Base-by-base conservation (phyloP, 1,140 invertebrate species). In the Popillia japonica region DNA sequence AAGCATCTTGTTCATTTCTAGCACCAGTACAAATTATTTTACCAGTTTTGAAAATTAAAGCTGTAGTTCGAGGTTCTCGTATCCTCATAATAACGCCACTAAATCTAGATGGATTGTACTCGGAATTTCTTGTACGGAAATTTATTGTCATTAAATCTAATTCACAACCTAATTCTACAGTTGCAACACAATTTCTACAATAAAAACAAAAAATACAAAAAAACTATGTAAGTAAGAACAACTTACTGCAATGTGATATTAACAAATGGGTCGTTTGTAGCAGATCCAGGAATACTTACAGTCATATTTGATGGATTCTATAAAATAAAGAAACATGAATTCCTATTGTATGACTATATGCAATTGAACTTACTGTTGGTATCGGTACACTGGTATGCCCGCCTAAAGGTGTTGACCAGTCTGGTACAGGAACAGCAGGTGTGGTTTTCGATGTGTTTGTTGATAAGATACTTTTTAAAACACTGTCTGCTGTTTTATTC, bases 21-120 rank as follows among this genome's bases (percentile, higher is more conserved):
- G 98, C 96, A 17, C 99, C 99, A 0, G 98, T 99, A 83, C 98
- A 99, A 0, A 99, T 98, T 87, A 99, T 95, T 91, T 99, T 99
- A 0, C 99, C 99, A 8, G 98, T 99, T 80, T 95, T 94, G 86
- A 99, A 99, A 72, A 99, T 98, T 0, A 99, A 88, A 11, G 99
- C 98, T 7, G 99, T 99, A 20, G 98, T 96, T 85, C 97, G 89
- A 0, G 99, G 99, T 82, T 98, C 96, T 81, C 98, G 88, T 85
- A 99, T 98, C 84, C 98, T 91, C 98, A 99, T 99, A 14, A 99
- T 96, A 3, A 99, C 93, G 42, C 98, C 99, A 85, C 97, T 96
- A 90, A 99, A 99, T 84, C 98, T 92, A 74, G 96, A 94, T 40
- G 98, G 99, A 88, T 99, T 99, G 83, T 99, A 99, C 88, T 99